Percentiles rank a stretch among this genome's conserved stretches.
Conservation (phyloP, 2,888 invertebrate species). For the Homarus gammarus region DNA sequence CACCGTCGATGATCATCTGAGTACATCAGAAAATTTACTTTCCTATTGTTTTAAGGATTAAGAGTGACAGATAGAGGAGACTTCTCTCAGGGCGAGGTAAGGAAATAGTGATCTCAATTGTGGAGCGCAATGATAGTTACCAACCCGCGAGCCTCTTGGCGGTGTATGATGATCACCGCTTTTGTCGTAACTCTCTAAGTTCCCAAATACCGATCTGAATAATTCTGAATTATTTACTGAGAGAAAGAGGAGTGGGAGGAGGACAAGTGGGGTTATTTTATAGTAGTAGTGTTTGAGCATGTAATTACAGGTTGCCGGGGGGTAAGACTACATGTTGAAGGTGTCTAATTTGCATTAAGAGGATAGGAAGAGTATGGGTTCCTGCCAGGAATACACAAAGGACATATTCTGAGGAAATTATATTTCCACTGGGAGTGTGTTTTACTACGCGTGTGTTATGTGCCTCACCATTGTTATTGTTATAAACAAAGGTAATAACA, state of each 20-base stretch:
- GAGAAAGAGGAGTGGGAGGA: neutral
- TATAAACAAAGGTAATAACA: neutral
- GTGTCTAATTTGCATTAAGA: constrained; percentile 24
- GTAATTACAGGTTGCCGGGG: no score
- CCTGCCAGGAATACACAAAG: neutral
- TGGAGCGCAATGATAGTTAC: constrained; percentile 3
- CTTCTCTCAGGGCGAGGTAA: neutral
- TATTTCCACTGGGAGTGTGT: no score
- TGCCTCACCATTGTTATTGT: neutral
- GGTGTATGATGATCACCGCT: constrained; percentile 4
- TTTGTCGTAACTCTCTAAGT: no score
- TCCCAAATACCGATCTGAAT: no score
- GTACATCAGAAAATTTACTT: no score
- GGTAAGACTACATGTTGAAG: neutral
- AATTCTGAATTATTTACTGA: no score
- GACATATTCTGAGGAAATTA: neutral
- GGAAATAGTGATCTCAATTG: constrained; percentile 3
- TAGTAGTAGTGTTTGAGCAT: neutral
- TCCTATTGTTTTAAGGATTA: no score
- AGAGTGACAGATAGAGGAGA: no score
- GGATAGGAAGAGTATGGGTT: neutral
- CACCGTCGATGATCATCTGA: no score
- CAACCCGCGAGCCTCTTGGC: neutral
- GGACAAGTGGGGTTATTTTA: neutral
- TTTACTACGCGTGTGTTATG: no score